A percentile compares a stretch with the other conserved stretches of the same genome.
Conservation (phyloP, 2,888 invertebrate species). For the Deroplatys truncata region DNA sequence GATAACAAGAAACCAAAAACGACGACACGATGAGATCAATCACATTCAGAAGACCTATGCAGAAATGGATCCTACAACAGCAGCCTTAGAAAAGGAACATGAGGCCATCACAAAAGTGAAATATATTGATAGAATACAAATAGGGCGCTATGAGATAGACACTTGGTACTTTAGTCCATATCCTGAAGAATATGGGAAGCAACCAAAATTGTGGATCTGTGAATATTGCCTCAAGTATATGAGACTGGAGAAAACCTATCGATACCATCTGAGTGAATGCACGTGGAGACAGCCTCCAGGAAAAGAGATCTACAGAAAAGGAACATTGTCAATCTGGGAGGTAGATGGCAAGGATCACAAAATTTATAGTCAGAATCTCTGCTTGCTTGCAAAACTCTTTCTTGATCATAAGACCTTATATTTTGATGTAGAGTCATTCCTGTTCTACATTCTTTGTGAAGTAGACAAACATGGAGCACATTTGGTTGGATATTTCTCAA, state of each 20-base stretch:
- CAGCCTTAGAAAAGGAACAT: conserved; percentile 94
- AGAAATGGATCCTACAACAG: conserved; percentile 96
- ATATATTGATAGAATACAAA: conserved; percentile 89
- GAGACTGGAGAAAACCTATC: conserved; percentile 86
- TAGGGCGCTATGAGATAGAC: conserved; percentile 92
- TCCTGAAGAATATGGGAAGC: conserved; percentile 94
- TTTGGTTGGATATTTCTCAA: conserved; percentile 95
- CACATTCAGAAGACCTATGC: conserved; percentile 93
- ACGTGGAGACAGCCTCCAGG: conserved; percentile 86
- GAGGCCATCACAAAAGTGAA: conserved; percentile 95
- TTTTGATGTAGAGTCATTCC: conserved; percentile 96
- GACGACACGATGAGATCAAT: conserved; percentile 97
- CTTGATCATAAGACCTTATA: conserved; percentile 96
- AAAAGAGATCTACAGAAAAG: conserved; percentile 94
- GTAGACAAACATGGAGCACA: conserved; percentile 92
- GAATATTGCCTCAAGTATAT: conserved; percentile 97
- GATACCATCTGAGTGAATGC: conserved; percentile 66
- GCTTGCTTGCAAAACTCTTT: conserved; percentile 92
- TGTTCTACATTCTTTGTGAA: conserved; percentile 93
- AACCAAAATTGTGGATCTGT: conserved; percentile 89
- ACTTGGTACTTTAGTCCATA: conserved; percentile 99
- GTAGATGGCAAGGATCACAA: conserved; percentile 95
- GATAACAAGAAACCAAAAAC: conserved; percentile 94
- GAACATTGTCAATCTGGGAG: conserved; percentile 94
- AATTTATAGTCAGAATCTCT: conserved; percentile 94